Evolutionary conservation across 2,797 vertebrate genomes (phyloP).

Genomic region (Pipistrellus kuhlii): DNA sequence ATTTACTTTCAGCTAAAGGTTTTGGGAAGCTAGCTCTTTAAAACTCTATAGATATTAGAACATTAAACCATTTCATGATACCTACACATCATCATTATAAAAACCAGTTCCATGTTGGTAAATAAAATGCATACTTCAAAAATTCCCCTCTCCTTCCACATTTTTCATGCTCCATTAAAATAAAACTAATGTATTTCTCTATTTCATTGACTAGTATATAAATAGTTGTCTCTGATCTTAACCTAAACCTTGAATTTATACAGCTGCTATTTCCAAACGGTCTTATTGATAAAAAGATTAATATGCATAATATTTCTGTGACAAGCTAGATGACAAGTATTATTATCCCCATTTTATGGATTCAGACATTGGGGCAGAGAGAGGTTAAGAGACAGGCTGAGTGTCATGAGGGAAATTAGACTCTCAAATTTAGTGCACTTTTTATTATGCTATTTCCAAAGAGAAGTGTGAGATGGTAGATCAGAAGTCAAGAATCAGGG

Average conservation of each 20-base stretch:
- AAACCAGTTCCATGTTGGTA: neutral
- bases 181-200: neutral
- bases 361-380: slow-evolving; percentile 55
- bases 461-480: neutral
- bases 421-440: slow-evolving; percentile 7
- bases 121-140: neutral
- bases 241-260: slow-evolving; percentile 48
- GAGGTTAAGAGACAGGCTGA: slow-evolving; percentile 47
- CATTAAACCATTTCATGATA: neutral
- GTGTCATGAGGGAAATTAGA: slow-evolving; percentile 42
- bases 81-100: neutral
- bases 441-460: slow-evolving; percentile 52
- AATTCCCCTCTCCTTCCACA: neutral
- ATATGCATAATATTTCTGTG: slow-evolving; percentile 7
- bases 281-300: slow-evolving; percentile 57
- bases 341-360: slow-evolving; percentile 68
- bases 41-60: neutral
- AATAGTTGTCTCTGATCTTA: slow-evolving; percentile 46
- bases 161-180: neutral
- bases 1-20: neutral
- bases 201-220: neutral
- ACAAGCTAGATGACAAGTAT: slow-evolving; percentile 23
- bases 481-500: neutral
- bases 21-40: neutral
- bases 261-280: neutral